Conservation (phyloP, 2,888 invertebrate genomes). For the Embidobia sp. region DNA sequence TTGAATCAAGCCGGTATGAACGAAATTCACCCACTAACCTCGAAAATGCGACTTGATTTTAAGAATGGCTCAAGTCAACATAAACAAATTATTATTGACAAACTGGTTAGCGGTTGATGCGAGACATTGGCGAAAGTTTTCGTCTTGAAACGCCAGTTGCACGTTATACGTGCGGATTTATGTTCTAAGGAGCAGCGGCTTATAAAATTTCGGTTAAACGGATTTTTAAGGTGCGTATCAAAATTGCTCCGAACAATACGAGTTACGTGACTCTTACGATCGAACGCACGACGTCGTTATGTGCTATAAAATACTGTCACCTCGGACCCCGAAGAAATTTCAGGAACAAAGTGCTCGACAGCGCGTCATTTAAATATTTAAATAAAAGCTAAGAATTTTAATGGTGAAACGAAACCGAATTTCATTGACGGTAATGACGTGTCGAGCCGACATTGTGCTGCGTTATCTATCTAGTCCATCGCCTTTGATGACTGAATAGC, state of each 20-base stretch:
- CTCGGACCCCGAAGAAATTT: not conserved
- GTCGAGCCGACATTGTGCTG: slow-evolving; percentile 26
- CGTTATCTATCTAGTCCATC: slow-evolving; percentile 45
- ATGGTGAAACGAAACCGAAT: slow-evolving; percentile 17
- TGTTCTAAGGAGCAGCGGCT: slow-evolving; percentile 1
- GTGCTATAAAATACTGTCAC: slow-evolving; percentile 11
- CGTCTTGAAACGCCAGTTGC: slow-evolving; percentile 37
- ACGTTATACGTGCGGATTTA: slow-evolving; percentile 26
- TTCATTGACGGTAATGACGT: slow-evolving; percentile 24
- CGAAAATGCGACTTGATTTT: slow-evolving; percentile 25
- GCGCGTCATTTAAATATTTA: slow-evolving; percentile 42
- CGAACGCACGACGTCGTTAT: slow-evolving; percentile 28
- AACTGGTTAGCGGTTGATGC: slow-evolving; percentile 18
- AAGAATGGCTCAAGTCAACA: slow-evolving; percentile 29
- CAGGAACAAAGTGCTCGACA: slow-evolving; percentile 9
- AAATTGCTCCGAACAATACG: slow-evolving; percentile 15
- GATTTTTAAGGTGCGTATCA: not conserved
- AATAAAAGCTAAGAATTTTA: slow-evolving; percentile 29
- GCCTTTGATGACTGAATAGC: slow-evolving; percentile 26
- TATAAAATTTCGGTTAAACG: slow-evolving; percentile 2
- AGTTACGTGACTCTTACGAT: slow-evolving; percentile 3
- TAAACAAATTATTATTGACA: slow-evolving; percentile 47
- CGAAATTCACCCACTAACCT: slow-evolving; percentile 7
- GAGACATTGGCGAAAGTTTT: slow-evolving; percentile 48
- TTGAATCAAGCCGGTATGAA: not conserved